Conservation (phyloP, 2,888 invertebrate genomes). For the Oscheius myriophilus region DNA sequence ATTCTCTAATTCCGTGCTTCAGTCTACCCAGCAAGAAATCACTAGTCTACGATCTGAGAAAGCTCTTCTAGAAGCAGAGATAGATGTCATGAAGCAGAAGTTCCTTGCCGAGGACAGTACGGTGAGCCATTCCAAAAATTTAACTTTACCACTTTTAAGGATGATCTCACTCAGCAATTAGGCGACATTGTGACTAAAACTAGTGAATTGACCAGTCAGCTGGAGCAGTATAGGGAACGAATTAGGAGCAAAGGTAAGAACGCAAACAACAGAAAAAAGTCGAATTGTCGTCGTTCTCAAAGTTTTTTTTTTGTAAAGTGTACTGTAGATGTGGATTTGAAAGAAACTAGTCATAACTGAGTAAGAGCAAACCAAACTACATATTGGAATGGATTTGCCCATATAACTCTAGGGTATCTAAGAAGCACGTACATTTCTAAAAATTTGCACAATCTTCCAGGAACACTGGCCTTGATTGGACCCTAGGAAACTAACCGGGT, state of each 20-base stretch:
- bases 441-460: too few species aligned
- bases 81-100: slow-evolving; percentile 52
- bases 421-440: too few species aligned
- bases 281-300: background rate
- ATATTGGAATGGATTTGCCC: too few species aligned
- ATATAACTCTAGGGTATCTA: too few species aligned
- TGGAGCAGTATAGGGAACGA: slow-evolving; percentile 49
- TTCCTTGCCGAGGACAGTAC: slow-evolving; percentile 42
- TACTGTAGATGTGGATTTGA: too few species aligned
- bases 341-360: too few species aligned
- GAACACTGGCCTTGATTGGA: too few species aligned
- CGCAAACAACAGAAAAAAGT: too few species aligned
- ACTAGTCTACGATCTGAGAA: slow-evolving; percentile 57
- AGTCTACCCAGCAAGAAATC: slow-evolving; percentile 62
- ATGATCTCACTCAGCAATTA: slow-evolving; percentile 46
- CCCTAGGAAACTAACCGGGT: too few species aligned
- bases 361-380: too few species aligned
- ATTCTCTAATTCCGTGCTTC: background rate
- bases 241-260: slow-evolving; percentile 42
- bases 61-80: slow-evolving; percentile 54
- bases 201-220: slow-evolving; percentile 37
- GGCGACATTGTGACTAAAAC: slow-evolving; percentile 52
- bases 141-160: slow-evolving; percentile 11
- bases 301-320: background rate
- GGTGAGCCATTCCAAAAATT: background rate